Percentiles rank a stretch among this genome's conserved stretches.
These are phyloP conservation scores for Apteryx mantelli DNA, from an alignment of 2,113 vertebrate species.

Conservation along the genomic window DNA sequence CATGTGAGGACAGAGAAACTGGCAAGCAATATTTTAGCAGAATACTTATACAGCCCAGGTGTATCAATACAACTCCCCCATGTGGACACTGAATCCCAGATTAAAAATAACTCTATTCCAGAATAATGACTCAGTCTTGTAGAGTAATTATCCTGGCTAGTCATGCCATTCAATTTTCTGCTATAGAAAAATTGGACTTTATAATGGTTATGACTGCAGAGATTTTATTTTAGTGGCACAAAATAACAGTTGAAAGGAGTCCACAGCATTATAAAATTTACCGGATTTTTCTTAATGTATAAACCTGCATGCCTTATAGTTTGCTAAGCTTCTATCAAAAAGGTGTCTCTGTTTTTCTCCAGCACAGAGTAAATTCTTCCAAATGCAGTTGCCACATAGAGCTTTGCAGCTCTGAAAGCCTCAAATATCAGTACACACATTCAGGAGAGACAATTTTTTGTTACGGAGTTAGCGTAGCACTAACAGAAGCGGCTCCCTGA, in stretches of 20 bases:
- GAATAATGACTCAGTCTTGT: background rate
- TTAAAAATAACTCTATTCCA: background rate
- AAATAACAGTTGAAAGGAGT: background rate
- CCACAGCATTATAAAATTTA: background rate
- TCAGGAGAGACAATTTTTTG: background rate
- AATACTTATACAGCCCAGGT: background rate
- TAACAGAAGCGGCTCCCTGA: background rate
- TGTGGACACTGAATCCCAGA: background rate
- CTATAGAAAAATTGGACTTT: background rate
- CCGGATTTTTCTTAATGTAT: accelerated
- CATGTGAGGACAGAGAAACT: background rate
- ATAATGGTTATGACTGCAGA: background rate
- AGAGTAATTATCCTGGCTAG: background rate
- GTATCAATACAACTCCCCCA: background rate
- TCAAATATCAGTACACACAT: background rate
- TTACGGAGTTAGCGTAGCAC: background rate
- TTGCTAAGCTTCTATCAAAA: background rate
- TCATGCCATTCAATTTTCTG: background rate
- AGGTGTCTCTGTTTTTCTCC: background rate
- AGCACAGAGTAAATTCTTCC: background rate
- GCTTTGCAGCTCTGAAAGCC: background rate
- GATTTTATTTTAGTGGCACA: background rate
- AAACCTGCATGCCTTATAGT: background rate
- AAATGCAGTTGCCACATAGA: background rate
- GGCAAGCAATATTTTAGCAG: background rate